Conservation (phyloP, 2,888 invertebrate genomes). For the Sinopyrophorus schimmeli region DNA sequence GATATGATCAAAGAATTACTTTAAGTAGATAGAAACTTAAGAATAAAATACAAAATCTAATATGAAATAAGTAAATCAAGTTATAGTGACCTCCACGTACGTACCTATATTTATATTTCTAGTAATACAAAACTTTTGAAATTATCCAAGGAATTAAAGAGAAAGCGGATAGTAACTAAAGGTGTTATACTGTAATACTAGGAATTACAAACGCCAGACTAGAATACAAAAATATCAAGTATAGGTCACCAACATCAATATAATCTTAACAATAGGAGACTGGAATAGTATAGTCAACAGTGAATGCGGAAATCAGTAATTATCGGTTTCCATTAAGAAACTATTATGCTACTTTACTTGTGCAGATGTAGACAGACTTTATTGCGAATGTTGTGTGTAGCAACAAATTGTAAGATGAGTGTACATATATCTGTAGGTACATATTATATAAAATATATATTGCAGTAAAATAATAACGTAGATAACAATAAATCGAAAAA, state of each 20-base stretch:
- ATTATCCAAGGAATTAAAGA: slow-evolving; percentile 6
- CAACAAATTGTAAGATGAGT: no score
- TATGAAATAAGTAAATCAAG: no score
- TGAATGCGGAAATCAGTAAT: slow-evolving; percentile 28
- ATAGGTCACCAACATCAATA: slow-evolving; percentile 27
- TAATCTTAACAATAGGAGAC: slow-evolving; percentile 22
- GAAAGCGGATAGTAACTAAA: slow-evolving; percentile 25
- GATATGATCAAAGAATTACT: no score
- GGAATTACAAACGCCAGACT: slow-evolving; percentile 8
- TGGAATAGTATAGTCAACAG: slow-evolving; percentile 14
- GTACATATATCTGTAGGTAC: background rate
- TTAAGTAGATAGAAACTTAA: no score
- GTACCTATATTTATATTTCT: slow-evolving; percentile 1
- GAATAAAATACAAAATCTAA: no score
- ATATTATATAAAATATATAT: background rate
- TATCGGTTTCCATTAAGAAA: slow-evolving; percentile 17
- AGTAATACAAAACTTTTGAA: slow-evolving; percentile 1
- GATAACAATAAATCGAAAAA: no score
- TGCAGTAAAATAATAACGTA: background rate
- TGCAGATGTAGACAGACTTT: slow-evolving; percentile 5
- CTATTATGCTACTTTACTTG: slow-evolving; percentile 19
- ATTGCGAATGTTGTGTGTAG: no score
- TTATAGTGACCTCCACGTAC: no score
- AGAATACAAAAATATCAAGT: slow-evolving; percentile 20
- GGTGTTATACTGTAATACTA: slow-evolving; percentile 16